phyloP scores from a whole-genome alignment of 2,113 vertebrate species.

The Onychostoma macrolepis region DNA sequence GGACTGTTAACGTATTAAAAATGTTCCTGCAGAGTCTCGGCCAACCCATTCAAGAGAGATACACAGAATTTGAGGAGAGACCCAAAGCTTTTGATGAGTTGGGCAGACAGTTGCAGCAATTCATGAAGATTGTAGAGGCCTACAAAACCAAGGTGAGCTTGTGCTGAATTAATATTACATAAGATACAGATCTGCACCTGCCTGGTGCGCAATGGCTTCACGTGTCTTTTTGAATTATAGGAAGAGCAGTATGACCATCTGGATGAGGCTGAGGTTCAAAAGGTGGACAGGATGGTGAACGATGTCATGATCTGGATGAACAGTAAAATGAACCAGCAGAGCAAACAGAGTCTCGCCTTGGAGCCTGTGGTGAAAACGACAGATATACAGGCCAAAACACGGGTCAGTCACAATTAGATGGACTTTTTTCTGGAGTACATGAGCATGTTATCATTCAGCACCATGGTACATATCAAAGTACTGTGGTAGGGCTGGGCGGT shows the following conservation, averaged over 20 bases:
- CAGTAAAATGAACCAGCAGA: constrained; percentile 92
- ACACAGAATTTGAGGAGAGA: constrained; percentile 89
- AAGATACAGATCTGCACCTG: background rate
- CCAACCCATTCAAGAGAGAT: constrained; percentile 90
- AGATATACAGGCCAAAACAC: constrained; percentile 90
- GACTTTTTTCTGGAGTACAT: background rate
- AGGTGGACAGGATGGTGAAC: constrained; percentile 85
- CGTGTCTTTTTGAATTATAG: constrained; percentile 62
- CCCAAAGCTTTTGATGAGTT: constrained; percentile 95
- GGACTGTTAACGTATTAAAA: background rate
- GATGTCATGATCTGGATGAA: constrained; percentile 99
- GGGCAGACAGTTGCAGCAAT: constrained; percentile 94
- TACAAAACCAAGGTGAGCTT: constrained; percentile 92
- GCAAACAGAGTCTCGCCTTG: constrained; percentile 85
- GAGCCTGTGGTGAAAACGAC: constrained; percentile 87
- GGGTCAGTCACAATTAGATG: constrained; percentile 72
- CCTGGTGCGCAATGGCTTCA: background rate
- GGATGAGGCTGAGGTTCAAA: constrained; percentile 85
- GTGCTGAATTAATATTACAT: background rate
- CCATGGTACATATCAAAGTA: background rate
- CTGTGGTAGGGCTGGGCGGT: too few relatives aligned
- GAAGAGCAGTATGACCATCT: constrained; percentile 94
- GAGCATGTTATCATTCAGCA: background rate
- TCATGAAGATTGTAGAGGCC: constrained; percentile 91
- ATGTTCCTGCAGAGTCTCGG: constrained; percentile 82